Evolutionary conservation across 2,888 invertebrate genomes (phyloP), one percentile per base, ranked within the genome.

Genomic region (Caprella mutica): DNA sequence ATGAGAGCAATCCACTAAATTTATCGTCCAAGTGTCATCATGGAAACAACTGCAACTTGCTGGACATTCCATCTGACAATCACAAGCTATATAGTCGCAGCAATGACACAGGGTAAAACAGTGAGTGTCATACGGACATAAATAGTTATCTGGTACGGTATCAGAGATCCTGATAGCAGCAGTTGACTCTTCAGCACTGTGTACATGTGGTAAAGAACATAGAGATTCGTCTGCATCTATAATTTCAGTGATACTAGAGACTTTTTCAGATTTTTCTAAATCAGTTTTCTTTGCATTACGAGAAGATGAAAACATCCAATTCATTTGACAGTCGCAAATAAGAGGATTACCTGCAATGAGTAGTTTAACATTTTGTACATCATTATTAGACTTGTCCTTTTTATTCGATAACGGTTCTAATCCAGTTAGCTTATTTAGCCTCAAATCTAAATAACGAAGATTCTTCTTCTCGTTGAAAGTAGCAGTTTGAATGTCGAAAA

Each of bases 11-110:
- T 90, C 89, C 67, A 92, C 91, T 66, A 92, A 86, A 72, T 92
- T 92, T 1, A 88, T 86, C 23, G 86, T 83, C 90, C 92, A 93
- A 55, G 86, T 83, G 70, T 88, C 86, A 76, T 94, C 92, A 72
- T 91, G 90, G 77, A 89, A 93, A 72, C 94, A 94, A 60, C 86
- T 86, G 77, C 94, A 94, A 73, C 90, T 89, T 48, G 79, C 81
- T 48, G 94, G 94, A 72, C 94, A 94, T 67, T 87, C 89, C 87
- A 92, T 92, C 77, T 92, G 89, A 77, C 94, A 94, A 76, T 94
- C 94, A 77, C 94, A 94, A 55, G 90, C 90, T 73, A 91, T 92
- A 74, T 90, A 94, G 73, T 92, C 91, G 75, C 94, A 94, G 76
- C 94, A 94, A 71, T 90, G 89, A 71, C 94, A 94, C 65, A 90